These are phyloP conservation scores for Eolophus roseicapilla DNA, from an alignment of 2,113 vertebrate genomes.

Conservation along the genomic window DNA sequence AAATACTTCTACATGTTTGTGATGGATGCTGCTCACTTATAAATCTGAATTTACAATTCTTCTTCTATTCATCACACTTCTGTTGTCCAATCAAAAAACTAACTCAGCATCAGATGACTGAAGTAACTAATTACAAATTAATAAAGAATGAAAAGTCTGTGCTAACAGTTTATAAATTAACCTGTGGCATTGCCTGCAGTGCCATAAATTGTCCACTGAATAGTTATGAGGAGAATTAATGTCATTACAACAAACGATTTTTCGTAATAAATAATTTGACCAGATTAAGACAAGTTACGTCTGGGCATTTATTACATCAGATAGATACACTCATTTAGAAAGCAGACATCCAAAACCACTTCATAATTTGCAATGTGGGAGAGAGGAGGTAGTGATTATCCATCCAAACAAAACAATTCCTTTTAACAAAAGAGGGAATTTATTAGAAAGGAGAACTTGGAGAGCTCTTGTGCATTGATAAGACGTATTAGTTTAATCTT, in stretches of 20 bases:
- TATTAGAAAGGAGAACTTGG: constrained; percentile 1
- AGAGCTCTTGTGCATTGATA: not conserved
- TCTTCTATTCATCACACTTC: not conserved
- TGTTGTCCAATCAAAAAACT: not conserved
- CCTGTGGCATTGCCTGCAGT: not conserved
- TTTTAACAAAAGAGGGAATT: not conserved
- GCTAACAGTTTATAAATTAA: constrained; percentile 21
- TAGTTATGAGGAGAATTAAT: not conserved
- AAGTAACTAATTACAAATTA: not conserved
- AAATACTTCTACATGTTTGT: not conserved
- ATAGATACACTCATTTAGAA: not conserved
- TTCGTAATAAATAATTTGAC: constrained; percentile 3
- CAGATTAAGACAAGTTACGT: not conserved
- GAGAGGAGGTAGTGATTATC: constrained; percentile 15
- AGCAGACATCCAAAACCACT: constrained; percentile 33
- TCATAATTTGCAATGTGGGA: constrained; percentile 19
- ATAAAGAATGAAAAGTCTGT: not conserved
- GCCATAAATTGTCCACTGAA: not conserved
- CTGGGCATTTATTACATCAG: not conserved
- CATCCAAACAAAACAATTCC: constrained; percentile 22
- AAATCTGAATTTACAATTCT: not conserved
- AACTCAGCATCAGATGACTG: not conserved
- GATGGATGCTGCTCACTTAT: not conserved
- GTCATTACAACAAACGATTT: not conserved
- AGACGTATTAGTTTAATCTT: not conserved